Conservation (phyloP, 2,797 vertebrate species). For the Catostomus latipinnis region DNA sequence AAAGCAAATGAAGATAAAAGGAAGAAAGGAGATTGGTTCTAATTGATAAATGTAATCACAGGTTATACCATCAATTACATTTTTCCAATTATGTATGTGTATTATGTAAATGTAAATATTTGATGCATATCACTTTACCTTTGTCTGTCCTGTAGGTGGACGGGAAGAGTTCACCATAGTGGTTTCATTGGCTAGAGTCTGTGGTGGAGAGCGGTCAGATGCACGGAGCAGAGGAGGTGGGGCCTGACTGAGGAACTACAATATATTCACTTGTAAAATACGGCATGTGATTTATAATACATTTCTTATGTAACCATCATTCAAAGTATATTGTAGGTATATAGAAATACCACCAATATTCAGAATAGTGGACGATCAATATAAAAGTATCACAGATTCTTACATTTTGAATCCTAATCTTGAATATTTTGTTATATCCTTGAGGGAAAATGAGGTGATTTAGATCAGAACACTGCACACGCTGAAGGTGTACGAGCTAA, state of each 20-base stretch:
- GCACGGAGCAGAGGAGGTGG: constrained; percentile 61
- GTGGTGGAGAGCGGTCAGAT: constrained; percentile 67
- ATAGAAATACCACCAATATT: too few species aligned
- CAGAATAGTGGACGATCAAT: too few species aligned
- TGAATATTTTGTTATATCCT: too few species aligned
- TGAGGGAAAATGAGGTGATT: neutral
- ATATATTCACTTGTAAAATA: constrained; percentile 27
- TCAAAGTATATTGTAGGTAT: too few species aligned
- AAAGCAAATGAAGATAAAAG: neutral
- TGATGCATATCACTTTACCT: constrained; percentile 75
- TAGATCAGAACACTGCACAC: neutral
- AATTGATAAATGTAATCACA: neutral
- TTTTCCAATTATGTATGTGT: too few species aligned
- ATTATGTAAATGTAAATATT: too few species aligned
- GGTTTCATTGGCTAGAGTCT: constrained; percentile 81
- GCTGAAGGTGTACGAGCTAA: neutral
- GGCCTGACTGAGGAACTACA: constrained; percentile 82
- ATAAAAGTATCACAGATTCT: too few species aligned
- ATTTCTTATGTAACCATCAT: neutral
- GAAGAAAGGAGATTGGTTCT: constrained; percentile 42
- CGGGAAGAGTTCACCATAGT: constrained; percentile 71
- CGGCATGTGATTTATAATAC: neutral
- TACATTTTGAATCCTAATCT: too few species aligned
- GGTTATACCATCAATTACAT: neutral
- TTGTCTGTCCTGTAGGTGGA: constrained; percentile 79